Evolutionary conservation across 1,140 invertebrate genomes (phyloP).

Genomic region (Zaprionus vittiger): DNA sequence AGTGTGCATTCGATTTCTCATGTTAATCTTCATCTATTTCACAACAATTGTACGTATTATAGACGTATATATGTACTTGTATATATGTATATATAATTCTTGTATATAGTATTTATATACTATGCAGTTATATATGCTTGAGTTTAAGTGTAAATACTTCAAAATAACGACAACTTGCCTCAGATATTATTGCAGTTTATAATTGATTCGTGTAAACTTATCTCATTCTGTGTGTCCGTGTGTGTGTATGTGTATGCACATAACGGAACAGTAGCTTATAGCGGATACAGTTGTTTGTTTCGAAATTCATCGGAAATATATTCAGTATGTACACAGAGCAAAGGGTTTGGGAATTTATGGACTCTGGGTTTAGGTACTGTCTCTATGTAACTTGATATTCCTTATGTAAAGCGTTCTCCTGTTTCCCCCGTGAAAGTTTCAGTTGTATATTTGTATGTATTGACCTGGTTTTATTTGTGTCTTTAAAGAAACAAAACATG

Average conservation of each 20-base stretch:
- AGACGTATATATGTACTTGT: slow-evolving; percentile 31
- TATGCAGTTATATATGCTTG: slow-evolving; percentile 29
- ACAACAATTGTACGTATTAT: slow-evolving; percentile 52
- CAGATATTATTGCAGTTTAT: slow-evolving; percentile 43
- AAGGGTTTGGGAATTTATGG: background rate
- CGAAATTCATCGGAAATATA: background rate
- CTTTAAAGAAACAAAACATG: background rate
- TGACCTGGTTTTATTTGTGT: background rate
- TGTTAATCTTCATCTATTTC: slow-evolving; percentile 42
- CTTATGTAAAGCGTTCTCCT: slow-evolving; percentile 35
- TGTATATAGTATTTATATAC: slow-evolving; percentile 15
- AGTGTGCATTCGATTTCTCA: slow-evolving; percentile 34
- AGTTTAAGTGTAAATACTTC: slow-evolving; percentile 51
- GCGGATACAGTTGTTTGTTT: slow-evolving; percentile 6
- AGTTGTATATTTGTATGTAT: background rate
- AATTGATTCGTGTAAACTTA: slow-evolving; percentile 28
- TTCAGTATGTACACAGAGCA: slow-evolving; percentile 3
- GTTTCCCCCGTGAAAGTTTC: slow-evolving; percentile 24
- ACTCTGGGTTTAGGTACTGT: background rate
- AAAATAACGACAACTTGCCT: slow-evolving; percentile 47
- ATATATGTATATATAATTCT: slow-evolving; percentile 1
- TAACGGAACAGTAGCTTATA: slow-evolving; percentile 16
- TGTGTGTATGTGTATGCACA: slow-evolving; percentile 34
- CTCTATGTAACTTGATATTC: background rate
- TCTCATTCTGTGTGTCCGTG: slow-evolving; percentile 16